Percentiles rank a stretch among this genome's conserved stretches.
Evolutionary conservation across 1,140 invertebrate species (phyloP).

Genomic region (Atta texana): DNA sequence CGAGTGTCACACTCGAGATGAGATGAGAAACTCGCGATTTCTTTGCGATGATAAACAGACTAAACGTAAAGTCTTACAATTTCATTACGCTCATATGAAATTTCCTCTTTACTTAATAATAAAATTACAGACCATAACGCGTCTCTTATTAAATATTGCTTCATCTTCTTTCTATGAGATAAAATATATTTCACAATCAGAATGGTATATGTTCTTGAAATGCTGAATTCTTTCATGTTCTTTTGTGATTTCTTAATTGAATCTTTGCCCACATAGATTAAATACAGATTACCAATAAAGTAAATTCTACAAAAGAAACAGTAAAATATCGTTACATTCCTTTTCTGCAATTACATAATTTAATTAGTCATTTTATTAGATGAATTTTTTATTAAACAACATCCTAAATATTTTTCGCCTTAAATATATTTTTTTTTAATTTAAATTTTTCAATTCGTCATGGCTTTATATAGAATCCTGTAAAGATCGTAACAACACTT

Average conservation of each 20-base stretch:
- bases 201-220: not conserved
- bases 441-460: too few species aligned
- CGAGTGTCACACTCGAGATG: slow-evolving; percentile 43
- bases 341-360: not conserved
- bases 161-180: not conserved
- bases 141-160: not conserved
- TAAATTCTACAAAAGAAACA: not conserved
- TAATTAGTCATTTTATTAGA: not conserved
- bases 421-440: not conserved
- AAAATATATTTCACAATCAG: not conserved
- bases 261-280: not conserved
- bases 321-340: not conserved
- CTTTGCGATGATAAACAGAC: not conserved
- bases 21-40: slow-evolving; percentile 12
- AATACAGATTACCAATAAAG: not conserved
- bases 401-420: not conserved
- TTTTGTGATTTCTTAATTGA: not conserved
- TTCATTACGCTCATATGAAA: not conserved
- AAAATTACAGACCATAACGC: not conserved
- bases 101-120: not conserved
- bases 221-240: not conserved
- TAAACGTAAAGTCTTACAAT: not conserved
- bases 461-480: too few species aligned
- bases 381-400: not conserved
- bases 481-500: too few species aligned